These are phyloP conservation scores for Benthosema pterotum DNA, from an alignment of 2,797 vertebrate genomes.

Conservation along the genomic window DNA sequence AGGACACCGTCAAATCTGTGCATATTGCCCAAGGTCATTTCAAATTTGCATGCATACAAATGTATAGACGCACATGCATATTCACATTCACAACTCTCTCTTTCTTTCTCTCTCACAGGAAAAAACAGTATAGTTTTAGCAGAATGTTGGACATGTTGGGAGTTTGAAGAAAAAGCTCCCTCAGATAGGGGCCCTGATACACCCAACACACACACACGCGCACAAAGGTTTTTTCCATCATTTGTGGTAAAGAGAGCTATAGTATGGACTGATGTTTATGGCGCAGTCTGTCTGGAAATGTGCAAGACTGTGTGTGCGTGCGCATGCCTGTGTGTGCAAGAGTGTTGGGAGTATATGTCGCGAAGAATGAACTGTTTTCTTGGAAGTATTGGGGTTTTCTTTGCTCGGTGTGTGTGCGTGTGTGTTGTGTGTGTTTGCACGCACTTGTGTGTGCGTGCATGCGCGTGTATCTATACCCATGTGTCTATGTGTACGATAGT, in stretches of 20 bases:
- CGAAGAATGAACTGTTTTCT: constrained; percentile 31
- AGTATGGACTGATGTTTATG: constrained; percentile 62
- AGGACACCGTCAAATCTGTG: constrained; percentile 38
- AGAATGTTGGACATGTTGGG: neutral
- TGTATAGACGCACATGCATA: constrained; percentile 12
- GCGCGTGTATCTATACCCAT: constrained; percentile 20
- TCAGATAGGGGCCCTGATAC: constrained; percentile 7
- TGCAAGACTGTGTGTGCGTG: constrained; percentile 33
- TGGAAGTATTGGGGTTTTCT: constrained; percentile 17
- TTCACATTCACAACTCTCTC: constrained; percentile 7
- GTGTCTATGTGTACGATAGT: constrained; percentile 5
- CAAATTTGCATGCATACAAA: constrained; percentile 31
- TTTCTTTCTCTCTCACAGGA: constrained; percentile 4
- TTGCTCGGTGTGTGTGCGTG: neutral
- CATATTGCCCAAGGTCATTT: constrained; percentile 52
- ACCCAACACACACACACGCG: constrained; percentile 18
- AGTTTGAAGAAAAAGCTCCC: constrained; percentile 15
- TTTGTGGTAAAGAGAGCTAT: constrained; percentile 55
- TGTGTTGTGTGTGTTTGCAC: constrained; percentile 11
- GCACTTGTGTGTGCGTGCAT: constrained; percentile 21
- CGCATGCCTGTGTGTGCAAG: constrained; percentile 19
- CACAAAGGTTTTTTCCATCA: constrained; percentile 48
- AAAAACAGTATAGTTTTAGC: no score
- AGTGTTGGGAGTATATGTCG: constrained; percentile 13
- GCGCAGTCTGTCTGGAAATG: constrained; percentile 56